Base-by-base conservation (phyloP, 37 sponge, comb jelly and placozoan genomes). In the Spongia lamella region DNA sequence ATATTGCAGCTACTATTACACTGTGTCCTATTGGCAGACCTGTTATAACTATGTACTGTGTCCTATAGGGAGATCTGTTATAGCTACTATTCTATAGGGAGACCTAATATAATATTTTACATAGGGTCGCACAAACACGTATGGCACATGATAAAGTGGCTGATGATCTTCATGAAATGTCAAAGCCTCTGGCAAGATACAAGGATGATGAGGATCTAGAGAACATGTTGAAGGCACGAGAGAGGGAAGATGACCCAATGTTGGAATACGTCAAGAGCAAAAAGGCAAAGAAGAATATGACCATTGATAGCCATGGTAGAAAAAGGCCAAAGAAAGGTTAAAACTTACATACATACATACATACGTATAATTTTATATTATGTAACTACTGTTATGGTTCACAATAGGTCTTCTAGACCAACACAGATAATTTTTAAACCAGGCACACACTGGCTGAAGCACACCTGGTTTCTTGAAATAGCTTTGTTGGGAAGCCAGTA, bases 121-220 rank as follows among this genome's bases (percentile, higher is more conserved):
- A 0, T 66, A 94, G 98, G 14, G 54, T 94, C 39, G 86, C 84
- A 14, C 95, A 92, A 71, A 54, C 61, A 14, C 40, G 81, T 43
- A 53, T 59, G 34, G 83, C 80, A 24, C 37, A 77, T 66, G 93
- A 94, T 25, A 89, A 87, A 53, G 54, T 83, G 24, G 70, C 26
- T 13, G 93, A 94, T 58, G 84, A 86, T 3, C 39, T 64, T 33
- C 79, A 97, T 67, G 99, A 97, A 43, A 92, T 94, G 95, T 82
- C 80, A 7, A 97, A 97, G 62, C 95, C 93, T 38, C 47, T 97
- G 32, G 95, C 95, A 34, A 82, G 99, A 2, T 97, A 94, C 38
- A 54, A 51, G 7, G 99, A 92, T 56, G 99, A 97, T 73, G 85
- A 86, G 38, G 93, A 92, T 63, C 61, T 92, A 67, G 93, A 97